phyloP scores from a whole-genome alignment of 2,113 vertebrate species.

The Noturus placidus region DNA sequence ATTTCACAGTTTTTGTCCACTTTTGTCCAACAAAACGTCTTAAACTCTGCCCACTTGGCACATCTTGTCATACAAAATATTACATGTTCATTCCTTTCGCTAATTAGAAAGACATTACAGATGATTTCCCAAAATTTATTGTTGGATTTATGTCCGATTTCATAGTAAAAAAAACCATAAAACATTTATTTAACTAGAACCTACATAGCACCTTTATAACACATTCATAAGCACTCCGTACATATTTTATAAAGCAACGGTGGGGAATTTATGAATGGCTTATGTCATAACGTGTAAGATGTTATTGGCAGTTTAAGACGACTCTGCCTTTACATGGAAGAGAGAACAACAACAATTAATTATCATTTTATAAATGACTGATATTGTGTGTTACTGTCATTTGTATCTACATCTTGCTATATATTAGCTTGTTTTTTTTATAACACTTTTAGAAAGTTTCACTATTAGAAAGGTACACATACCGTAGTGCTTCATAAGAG shows the following conservation, averaged over 20 bases:
- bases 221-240: neutral
- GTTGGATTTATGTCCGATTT: neutral
- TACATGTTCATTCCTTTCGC: neutral
- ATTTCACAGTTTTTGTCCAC: neutral
- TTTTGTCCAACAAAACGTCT: too few species aligned
- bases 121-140: neutral
- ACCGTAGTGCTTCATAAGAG: too few species aligned
- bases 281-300: too few species aligned
- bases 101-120: neutral
- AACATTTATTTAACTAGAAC: neutral
- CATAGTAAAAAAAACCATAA: neutral
- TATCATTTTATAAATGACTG: too few species aligned
- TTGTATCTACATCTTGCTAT: too few species aligned
- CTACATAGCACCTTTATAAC: neutral
- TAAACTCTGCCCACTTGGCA: neutral
- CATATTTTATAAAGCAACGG: neutral
- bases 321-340: too few species aligned
- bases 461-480: too few species aligned
- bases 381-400: too few species aligned
- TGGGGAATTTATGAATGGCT: neutral
- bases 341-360: too few species aligned
- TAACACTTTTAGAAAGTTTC: too few species aligned
- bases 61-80: neutral
- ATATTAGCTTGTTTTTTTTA: too few species aligned
- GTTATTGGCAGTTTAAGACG: too few species aligned